Evolutionary conservation across 2,113 vertebrate species (phyloP).

Genomic region (Phocoena phocoena): DNA sequence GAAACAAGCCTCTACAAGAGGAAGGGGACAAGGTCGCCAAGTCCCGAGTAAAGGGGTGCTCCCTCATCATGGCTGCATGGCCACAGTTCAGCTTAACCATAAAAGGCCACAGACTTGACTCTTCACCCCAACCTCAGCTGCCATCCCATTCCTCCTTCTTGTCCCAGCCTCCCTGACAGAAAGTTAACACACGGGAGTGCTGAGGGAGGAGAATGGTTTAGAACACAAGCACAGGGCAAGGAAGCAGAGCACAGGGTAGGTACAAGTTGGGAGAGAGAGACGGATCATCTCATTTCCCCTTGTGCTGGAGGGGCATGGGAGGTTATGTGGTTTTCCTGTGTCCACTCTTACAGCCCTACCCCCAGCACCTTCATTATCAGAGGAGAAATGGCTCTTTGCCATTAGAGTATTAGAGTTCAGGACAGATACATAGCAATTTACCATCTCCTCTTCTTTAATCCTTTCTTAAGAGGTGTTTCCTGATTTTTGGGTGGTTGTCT

Average conservation of each 20-base stretch:
- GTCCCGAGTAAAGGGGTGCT: neutral
- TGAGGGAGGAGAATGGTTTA: neutral
- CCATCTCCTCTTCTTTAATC: neutral
- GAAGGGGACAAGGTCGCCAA: neutral
- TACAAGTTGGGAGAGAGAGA: neutral
- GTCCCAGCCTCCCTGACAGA: neutral
- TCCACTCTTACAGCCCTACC: neutral
- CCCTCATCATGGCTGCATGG: neutral
- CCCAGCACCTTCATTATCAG: neutral
- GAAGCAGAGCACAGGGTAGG: neutral
- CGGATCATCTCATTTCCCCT: neutral
- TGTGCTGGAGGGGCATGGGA: neutral
- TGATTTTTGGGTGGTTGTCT: neutral
- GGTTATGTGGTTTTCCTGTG: neutral
- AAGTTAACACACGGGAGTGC: neutral
- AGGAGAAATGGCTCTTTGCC: neutral
- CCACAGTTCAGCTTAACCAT: neutral
- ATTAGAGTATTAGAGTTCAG: neutral
- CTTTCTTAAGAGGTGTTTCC: neutral
- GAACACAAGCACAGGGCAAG: neutral
- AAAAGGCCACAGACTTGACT: neutral
- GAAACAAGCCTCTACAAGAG: neutral
- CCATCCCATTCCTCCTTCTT: neutral
- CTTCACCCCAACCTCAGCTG: neutral
- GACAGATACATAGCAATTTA: neutral